Evolutionary conservation across 2,113 vertebrate species (phyloP).

Genomic region (Nansenia antarctica): DNA sequence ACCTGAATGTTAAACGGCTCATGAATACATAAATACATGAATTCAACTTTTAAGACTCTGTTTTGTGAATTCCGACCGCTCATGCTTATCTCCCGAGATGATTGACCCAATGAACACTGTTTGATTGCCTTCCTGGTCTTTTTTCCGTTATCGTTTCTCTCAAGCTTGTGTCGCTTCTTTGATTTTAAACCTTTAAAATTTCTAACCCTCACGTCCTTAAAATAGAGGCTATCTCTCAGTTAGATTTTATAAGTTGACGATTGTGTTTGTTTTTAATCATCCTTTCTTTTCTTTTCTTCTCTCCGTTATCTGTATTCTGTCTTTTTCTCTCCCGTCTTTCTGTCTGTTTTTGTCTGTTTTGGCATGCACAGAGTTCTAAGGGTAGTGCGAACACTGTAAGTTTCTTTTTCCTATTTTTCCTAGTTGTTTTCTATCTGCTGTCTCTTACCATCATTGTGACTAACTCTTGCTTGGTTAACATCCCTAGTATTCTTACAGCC

Average conservation of each 20-base stretch:
- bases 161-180: no score
- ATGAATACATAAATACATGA: no score
- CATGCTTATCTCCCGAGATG: no score
- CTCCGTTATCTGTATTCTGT: constrained; percentile 77
- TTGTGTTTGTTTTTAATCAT: constrained; percentile 56
- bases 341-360: constrained; percentile 83
- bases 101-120: no score
- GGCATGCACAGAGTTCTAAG: constrained; percentile 99
- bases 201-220: constrained; percentile 11
- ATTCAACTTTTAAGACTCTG: constrained; percentile 31
- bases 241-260: constrained; percentile 26
- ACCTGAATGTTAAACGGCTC: no score
- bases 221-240: constrained; percentile 34
- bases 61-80: no score
- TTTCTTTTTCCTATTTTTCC: constrained; percentile 71
- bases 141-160: no score
- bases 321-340: constrained; percentile 75
- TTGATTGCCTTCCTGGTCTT: no score
- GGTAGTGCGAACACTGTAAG: constrained; percentile 93
- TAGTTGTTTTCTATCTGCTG: constrained; percentile 38
- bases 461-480: constrained; percentile 59
- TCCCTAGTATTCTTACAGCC: constrained; percentile 51
- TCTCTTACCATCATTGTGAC: constrained; percentile 53
- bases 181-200: no score
- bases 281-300: constrained; percentile 62